phyloP scores from a whole-genome alignment of 2,888 invertebrate species.

The Ormia ochracea region DNA sequence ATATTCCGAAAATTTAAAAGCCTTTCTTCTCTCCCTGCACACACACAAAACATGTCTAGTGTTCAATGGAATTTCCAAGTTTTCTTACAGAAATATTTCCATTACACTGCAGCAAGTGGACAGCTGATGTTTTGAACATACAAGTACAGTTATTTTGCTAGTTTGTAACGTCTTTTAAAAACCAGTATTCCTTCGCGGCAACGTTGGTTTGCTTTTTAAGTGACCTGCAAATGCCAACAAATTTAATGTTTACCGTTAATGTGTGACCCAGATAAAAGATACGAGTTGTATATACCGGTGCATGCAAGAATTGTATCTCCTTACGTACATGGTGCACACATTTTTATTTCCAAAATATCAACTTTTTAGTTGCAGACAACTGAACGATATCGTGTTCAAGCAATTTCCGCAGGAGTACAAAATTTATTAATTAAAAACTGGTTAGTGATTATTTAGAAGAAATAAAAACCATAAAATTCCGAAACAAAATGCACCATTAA shows the following conservation, averaged over 20 bases:
- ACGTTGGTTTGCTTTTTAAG: neutral
- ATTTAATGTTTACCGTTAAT: slow-evolving; percentile 5
- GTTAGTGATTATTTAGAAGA: slow-evolving; percentile 63
- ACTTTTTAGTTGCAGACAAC: slow-evolving; percentile 8
- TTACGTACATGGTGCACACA: neutral
- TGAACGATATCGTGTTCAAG: slow-evolving; percentile 44
- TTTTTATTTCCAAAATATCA: slow-evolving; percentile 19
- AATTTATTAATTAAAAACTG: slow-evolving; percentile 71
- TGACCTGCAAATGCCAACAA: slow-evolving; percentile 17
- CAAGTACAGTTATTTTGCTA: no score
- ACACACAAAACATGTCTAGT: no score
- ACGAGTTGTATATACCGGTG: neutral
- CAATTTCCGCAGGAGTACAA: slow-evolving; percentile 63
- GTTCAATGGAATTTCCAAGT: no score
- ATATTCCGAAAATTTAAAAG: no score
- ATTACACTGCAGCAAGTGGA: no score
- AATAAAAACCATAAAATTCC: slow-evolving; percentile 12
- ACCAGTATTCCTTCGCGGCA: no score
- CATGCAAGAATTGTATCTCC: neutral
- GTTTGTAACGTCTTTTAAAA: no score
- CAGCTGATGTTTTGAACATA: no score
- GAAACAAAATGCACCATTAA: slow-evolving; percentile 26
- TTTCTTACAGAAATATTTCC: no score
- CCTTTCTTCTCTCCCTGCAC: no score
- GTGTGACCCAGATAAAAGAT: slow-evolving; percentile 43